phyloP scores from a whole-genome alignment of 2,888 invertebrate species.

The Synanthedon tipuliformis region DNA sequence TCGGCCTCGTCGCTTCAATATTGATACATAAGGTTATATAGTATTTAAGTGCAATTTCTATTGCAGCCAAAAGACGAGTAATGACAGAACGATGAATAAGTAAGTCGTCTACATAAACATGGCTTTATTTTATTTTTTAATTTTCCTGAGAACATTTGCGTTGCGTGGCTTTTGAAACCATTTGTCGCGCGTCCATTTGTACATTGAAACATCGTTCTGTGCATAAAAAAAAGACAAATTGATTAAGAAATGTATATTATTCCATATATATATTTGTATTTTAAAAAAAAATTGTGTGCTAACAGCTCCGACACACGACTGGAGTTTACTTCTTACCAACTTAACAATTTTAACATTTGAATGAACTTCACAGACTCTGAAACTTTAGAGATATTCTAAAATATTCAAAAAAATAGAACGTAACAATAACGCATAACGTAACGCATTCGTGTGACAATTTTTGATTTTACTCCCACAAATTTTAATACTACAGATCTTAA shows the following conservation, averaged over 20 bases:
- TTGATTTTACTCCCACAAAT: too few species aligned
- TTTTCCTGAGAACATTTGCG: slow-evolving; percentile 1
- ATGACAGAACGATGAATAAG: slow-evolving; percentile 67
- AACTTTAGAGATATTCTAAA: too few species aligned
- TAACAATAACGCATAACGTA: too few species aligned
- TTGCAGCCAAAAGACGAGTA: slow-evolving; percentile 43
- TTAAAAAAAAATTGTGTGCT: background rate
- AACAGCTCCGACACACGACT: too few species aligned
- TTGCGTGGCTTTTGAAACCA: background rate
- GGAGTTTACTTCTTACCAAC: too few species aligned
- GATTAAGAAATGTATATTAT: background rate
- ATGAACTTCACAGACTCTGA: too few species aligned
- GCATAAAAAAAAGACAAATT: background rate
- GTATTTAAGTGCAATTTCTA: slow-evolving; percentile 34
- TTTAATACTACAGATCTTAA: too few species aligned
- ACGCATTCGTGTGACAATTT: too few species aligned
- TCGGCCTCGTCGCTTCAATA: background rate
- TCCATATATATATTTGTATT: background rate
- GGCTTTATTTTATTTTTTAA: background rate
- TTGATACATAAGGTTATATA: background rate
- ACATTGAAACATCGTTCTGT: slow-evolving; percentile 6
- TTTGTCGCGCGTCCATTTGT: background rate
- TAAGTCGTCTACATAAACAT: slow-evolving; percentile 32
- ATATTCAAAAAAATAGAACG: too few species aligned
- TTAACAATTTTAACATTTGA: too few species aligned